phyloP scores from a whole-genome alignment of 2,888 invertebrate species.

The Drosophila vallismaia region DNA sequence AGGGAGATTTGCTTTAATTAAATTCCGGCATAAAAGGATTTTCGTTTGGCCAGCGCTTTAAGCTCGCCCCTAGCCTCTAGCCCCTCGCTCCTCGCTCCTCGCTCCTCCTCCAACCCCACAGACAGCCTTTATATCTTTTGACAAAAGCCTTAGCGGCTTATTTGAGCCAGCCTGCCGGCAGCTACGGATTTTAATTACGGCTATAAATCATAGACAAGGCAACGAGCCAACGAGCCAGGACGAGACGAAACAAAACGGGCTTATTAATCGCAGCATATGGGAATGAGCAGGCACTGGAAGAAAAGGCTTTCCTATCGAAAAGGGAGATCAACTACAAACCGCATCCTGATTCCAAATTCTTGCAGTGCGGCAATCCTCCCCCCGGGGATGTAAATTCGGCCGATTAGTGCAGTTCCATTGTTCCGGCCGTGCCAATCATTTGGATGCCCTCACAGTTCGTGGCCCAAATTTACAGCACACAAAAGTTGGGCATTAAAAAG shows the following conservation, averaged over 20 bases:
- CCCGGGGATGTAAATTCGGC: neutral
- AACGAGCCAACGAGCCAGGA: slow-evolving; percentile 9
- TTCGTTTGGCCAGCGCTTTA: slow-evolving; percentile 46
- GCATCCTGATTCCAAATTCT: too few relatives aligned
- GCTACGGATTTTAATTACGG: slow-evolving; percentile 71
- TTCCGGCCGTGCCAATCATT: slow-evolving; percentile 22
- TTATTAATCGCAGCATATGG: slow-evolving; percentile 16
- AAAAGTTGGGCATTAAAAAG: slow-evolving; percentile 70
- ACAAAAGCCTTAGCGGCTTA: slow-evolving; percentile 76
- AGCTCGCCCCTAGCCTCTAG: slow-evolving; percentile 30
- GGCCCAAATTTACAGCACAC: slow-evolving; percentile 38
- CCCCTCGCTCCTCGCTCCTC: too few relatives aligned
- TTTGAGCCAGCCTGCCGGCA: slow-evolving; percentile 29
- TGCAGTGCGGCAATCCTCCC: too few relatives aligned
- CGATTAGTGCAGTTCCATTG: slow-evolving; percentile 28
- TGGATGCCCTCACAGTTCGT: slow-evolving; percentile 33
- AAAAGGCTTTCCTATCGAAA: neutral
- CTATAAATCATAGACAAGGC: slow-evolving; percentile 64
- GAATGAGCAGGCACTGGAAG: neutral
- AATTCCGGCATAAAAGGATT: slow-evolving; percentile 75
- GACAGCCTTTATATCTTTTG: slow-evolving; percentile 63
- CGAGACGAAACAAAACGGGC: slow-evolving; percentile 1
- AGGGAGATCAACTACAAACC: neutral
- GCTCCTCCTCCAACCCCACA: neutral
- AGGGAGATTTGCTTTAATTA: slow-evolving; percentile 74